Percentiles rank a stretch among this genome's conserved stretches.
These are phyloP conservation scores for Tortricodes alternella DNA, from an alignment of 2,888 invertebrate genomes.

Conservation along the genomic window DNA sequence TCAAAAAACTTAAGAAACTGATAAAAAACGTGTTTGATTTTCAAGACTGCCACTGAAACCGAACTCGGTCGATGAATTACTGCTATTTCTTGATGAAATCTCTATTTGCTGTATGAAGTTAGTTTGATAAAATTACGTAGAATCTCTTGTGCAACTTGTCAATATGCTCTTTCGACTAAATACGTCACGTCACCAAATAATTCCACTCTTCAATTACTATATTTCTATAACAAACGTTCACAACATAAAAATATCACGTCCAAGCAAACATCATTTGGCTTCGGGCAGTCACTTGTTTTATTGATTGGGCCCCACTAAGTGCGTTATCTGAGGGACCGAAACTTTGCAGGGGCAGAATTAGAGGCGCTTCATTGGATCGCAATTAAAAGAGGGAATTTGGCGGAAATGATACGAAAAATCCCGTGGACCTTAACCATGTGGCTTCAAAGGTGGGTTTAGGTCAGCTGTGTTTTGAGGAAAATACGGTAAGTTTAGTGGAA, in stretches of 20 bases:
- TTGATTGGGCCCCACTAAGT: constrained; percentile 56
- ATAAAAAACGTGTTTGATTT: too few relatives aligned
- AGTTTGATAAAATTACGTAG: too few relatives aligned
- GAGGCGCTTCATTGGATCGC: constrained; percentile 75
- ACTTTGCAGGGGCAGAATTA: constrained; percentile 53
- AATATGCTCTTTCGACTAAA: not conserved
- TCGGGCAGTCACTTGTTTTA: constrained; percentile 51
- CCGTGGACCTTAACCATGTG: not conserved
- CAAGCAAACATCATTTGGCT: constrained; percentile 47
- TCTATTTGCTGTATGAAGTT: too few relatives aligned
- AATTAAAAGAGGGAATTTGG: constrained; percentile 70
- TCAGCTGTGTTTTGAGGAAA: constrained; percentile 11
- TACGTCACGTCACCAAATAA: too few relatives aligned
- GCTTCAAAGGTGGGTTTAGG: not conserved
- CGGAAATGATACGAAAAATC: constrained; percentile 51
- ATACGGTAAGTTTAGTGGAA: constrained; percentile 26
- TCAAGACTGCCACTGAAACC: too few relatives aligned
- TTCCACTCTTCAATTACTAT: not conserved
- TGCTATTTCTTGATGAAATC: too few relatives aligned
- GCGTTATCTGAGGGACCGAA: constrained; percentile 46
- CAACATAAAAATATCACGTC: constrained; percentile 42
- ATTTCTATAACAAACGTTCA: constrained; percentile 32
- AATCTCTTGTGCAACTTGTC: too few relatives aligned
- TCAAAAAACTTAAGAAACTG: too few relatives aligned
- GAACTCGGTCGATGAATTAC: too few relatives aligned